Conservation (phyloP, 2,797 vertebrate genomes). For the Rhynchotus rufescens region DNA sequence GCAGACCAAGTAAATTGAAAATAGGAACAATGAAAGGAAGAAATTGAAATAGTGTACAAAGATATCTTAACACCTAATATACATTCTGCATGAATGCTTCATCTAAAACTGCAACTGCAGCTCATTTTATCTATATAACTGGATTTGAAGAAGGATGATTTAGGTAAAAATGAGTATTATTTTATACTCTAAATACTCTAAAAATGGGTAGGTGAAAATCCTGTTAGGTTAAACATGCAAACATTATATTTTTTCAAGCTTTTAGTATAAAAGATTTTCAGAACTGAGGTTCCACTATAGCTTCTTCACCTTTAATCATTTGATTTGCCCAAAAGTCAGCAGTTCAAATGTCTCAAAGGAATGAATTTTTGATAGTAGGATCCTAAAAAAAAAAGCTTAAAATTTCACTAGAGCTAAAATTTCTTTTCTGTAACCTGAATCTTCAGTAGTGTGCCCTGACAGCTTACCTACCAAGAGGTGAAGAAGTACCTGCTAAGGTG, state of each 20-base stretch:
- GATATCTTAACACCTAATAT: neutral
- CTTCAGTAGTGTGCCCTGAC: neutral
- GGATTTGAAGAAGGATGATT: neutral
- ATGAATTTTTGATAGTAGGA: neutral
- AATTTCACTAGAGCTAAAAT: neutral
- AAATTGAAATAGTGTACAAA: neutral
- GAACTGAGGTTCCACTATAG: fast-evolving
- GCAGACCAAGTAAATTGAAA: neutral
- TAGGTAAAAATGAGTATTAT: neutral
- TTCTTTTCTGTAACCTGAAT: neutral
- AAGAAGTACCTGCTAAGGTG: neutral
- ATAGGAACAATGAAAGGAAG: neutral
- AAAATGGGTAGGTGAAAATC: fast-evolving
- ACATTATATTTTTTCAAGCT: neutral
- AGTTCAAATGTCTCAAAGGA: neutral
- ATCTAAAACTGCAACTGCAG: neutral
- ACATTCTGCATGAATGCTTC: fast-evolving
- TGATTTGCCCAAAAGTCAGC: neutral
- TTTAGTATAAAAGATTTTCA: neutral
- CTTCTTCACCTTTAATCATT: neutral
- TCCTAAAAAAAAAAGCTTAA: fast-evolving
- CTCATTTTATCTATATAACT: neutral
- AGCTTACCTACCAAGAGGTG: neutral
- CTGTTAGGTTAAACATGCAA: neutral
- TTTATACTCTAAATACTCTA: neutral